A percentile compares a stretch with the other conserved stretches of the same genome.
These are phyloP conservation scores for Myiopsitta monachus DNA, from an alignment of 2,113 vertebrate genomes.

Conservation along the genomic window DNA sequence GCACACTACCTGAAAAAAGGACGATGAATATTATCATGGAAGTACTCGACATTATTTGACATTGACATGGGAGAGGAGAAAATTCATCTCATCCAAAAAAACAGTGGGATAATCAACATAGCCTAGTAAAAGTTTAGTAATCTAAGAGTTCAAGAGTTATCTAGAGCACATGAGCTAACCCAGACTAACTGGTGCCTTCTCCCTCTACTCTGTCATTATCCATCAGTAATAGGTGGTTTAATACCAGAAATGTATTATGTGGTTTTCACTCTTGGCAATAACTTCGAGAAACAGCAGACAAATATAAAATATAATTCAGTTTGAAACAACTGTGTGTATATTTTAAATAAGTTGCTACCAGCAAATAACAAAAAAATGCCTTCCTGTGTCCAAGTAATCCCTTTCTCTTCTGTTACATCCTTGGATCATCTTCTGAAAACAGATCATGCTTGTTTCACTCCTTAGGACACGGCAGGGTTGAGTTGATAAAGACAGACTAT, in stretches of 20 bases:
- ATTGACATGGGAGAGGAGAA: not conserved
- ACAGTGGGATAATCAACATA: slow-evolving; percentile 36
- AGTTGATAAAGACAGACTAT: not conserved
- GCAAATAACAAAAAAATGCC: slow-evolving; percentile 37
- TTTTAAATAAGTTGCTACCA: slow-evolving; percentile 53
- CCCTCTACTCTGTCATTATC: slow-evolving; percentile 75
- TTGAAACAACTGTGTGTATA: slow-evolving; percentile 37
- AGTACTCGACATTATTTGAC: not conserved
- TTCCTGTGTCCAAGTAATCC: slow-evolving; percentile 18
- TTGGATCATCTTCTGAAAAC: not conserved
- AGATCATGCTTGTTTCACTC: not conserved
- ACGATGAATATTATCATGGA: not conserved
- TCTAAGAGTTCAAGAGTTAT: slow-evolving; percentile 66
- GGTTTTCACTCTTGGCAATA: slow-evolving; percentile 70
- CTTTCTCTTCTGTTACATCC: not conserved
- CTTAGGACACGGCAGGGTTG: not conserved
- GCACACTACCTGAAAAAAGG: not conserved
- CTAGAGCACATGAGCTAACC: slow-evolving; percentile 73
- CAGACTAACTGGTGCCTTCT: slow-evolving; percentile 81
- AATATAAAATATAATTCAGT: slow-evolving; percentile 60
- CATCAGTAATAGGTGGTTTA: slow-evolving; percentile 77
- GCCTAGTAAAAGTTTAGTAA: slow-evolving; percentile 48
- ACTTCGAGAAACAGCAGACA: slow-evolving; percentile 55
- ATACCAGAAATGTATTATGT: slow-evolving; percentile 70
- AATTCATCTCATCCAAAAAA: slow-evolving; percentile 44